phyloP scores from a whole-genome alignment of 2,888 invertebrate genomes.

The Amiota communis region DNA sequence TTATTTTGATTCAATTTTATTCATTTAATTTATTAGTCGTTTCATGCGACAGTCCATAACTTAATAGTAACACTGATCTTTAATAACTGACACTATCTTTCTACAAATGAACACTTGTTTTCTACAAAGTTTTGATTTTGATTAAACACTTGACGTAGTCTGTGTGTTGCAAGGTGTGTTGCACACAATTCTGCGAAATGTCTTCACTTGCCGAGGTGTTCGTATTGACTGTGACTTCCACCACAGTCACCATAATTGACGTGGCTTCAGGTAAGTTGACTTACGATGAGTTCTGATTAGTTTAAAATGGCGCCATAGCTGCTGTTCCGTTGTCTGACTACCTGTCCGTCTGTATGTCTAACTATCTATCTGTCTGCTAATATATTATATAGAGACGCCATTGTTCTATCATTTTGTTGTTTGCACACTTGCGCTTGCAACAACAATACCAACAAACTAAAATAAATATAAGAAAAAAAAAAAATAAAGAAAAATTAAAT shows the following conservation, averaged over 20 bases:
- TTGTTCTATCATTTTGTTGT: background rate
- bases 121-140: background rate
- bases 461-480: background rate
- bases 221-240: slow-evolving; percentile 12
- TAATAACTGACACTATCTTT: background rate
- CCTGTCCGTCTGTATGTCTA: background rate
- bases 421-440: background rate
- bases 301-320: background rate
- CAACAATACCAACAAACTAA: background rate
- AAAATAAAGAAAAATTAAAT: slow-evolving; percentile 10
- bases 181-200: slow-evolving; percentile 23
- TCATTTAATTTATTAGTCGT: slow-evolving; percentile 45
- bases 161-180: background rate
- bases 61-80: background rate
- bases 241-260: background rate
- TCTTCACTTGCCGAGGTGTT: slow-evolving; percentile 35
- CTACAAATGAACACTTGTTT: background rate
- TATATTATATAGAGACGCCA: slow-evolving; percentile 13
- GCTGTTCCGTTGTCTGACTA: background rate
- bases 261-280: background rate
- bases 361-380: background rate
- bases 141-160: background rate
- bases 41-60: background rate
- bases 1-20: slow-evolving; percentile 23
- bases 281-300: background rate